Base-by-base conservation (phyloP, 2,888 invertebrate genomes). In the Ormyrus nitidulus region DNA sequence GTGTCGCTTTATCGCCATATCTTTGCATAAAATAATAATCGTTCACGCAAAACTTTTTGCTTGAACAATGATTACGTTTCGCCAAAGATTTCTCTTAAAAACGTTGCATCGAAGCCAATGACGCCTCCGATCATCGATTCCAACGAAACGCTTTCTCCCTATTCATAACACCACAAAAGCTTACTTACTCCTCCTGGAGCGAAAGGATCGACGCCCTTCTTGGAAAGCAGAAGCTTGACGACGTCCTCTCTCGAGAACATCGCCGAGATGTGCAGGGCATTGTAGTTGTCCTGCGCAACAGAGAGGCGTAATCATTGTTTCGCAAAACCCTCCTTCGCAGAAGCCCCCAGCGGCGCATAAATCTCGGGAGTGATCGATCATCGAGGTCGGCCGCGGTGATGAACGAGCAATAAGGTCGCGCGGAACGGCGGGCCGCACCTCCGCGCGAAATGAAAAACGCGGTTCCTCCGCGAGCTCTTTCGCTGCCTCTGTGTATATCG, bases 221-320 rank as follows among this genome's bases (percentile, higher is more conserved):
- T 96, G 75, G 95, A 94, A 76, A 99, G 92, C 65, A 99, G 92
- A 72, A 97, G 92, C 88, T 97, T 97, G 88, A 99, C 96, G 88
- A 98, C 96, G 90, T 99, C 98, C 91, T 99, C 99, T 86, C 97
- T 93, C 75, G 98, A 97, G 91, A 96, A 96, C 95, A 97, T 96
- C 46, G 98, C 96, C 11, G 98, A 97, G 90, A 98, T 96, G 91
- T 99, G 99, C 74, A 98, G 93, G 53, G 96, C 97, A 92, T 98
- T 98, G 92, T 97, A 96, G 91, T 98, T 98, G 91, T 99, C 99
- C 99, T 99, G 93, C 46, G 92, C 85, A 71, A 87, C 10, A 71
- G 70, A 62, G n/a, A 61, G 62, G 9, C 10, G n/a, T 58, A 56
- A 11, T 34, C 34, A 34, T 34, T 4, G 34, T 34, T 34, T 34